Percentiles rank a stretch among this genome's conserved stretches.
phyloP scores from a whole-genome alignment of 2,113 vertebrate genomes.

The Hippocampus barbouri region DNA sequence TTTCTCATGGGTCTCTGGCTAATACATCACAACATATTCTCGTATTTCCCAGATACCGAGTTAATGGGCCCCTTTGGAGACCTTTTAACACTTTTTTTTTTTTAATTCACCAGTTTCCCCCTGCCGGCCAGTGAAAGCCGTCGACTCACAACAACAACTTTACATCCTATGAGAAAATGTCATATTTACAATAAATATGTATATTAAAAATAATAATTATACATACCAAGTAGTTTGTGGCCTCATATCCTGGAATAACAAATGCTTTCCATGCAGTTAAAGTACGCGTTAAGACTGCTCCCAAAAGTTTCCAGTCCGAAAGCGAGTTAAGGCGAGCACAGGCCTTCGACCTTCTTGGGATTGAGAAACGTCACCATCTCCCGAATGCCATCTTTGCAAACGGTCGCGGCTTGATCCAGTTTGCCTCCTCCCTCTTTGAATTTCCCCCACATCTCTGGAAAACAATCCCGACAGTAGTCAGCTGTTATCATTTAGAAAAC shows the following conservation, averaged over 20 bases:
- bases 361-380: constrained; percentile 73
- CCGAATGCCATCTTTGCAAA: constrained; percentile 69
- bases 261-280: not conserved
- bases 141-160: constrained; percentile 22
- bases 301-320: constrained; percentile 2
- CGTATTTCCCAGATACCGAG: no score
- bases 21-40: not conserved
- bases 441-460: constrained; percentile 70
- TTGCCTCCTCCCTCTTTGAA: constrained; percentile 68
- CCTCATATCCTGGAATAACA: not conserved
- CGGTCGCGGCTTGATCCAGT: constrained; percentile 55
- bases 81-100: not conserved
- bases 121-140: not conserved
- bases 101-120: not conserved
- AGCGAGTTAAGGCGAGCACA: constrained; percentile 64
- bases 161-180: constrained; percentile 39
- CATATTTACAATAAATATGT: constrained; percentile 69
- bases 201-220: not conserved
- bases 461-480: constrained; percentile 4
- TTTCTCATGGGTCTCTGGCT: not conserved
- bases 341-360: constrained; percentile 63
- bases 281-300: constrained; percentile 9
- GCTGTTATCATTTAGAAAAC: not conserved
- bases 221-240: not conserved
- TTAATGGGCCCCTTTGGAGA: not conserved